Conservation (phyloP, 2,888 invertebrate genomes). For the Penaeus monodon region DNA sequence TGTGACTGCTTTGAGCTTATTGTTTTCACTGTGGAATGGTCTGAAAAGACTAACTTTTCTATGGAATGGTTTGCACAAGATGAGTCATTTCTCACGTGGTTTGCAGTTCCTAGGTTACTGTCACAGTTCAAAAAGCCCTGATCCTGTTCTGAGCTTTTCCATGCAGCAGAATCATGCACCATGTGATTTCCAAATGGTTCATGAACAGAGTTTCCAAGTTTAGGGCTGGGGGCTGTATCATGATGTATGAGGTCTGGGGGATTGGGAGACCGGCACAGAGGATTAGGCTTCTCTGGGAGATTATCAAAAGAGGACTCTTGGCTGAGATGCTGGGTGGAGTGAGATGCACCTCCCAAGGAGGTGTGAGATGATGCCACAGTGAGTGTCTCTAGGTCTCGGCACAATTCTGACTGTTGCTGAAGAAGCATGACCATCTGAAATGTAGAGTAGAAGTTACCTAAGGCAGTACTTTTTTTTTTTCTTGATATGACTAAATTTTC, state of each 20-base stretch:
- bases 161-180: no score
- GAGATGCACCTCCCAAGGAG: background rate
- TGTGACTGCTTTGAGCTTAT: background rate
- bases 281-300: background rate
- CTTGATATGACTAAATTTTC: no score
- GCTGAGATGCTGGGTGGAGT: background rate
- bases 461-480: no score
- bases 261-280: background rate
- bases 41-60: background rate
- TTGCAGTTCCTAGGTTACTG: no score
- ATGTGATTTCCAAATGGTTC: no score
- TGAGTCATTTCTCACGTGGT: background rate
- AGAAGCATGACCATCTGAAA: slow-evolving; percentile 39
- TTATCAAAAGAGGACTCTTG: background rate
- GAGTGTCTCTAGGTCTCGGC: slow-evolving; percentile 35
- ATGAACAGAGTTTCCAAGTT: no score
- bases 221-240: no score
- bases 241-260: background rate
- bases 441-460: no score
- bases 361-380: slow-evolving; percentile 17
- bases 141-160: no score
- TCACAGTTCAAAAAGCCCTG: no score
- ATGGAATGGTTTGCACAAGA: background rate
- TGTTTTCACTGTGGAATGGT: background rate
- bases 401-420: slow-evolving; percentile 45